Percentiles rank a stretch among this genome's conserved stretches.
Conservation (phyloP, 2,113 vertebrate species). For the Actinemys pallida region DNA sequence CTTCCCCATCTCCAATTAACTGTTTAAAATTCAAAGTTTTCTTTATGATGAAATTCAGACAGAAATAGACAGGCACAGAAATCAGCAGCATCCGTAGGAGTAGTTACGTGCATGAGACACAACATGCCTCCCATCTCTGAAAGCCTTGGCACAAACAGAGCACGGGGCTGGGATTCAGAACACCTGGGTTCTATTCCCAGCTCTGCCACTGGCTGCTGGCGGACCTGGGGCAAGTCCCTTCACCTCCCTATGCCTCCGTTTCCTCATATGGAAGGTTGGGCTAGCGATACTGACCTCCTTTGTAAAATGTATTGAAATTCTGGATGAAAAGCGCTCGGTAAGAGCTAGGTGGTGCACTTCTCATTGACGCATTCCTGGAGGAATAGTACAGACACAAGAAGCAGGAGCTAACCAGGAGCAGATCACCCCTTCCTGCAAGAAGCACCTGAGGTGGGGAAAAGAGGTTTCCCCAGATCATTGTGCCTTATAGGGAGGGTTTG, state of each 20-base stretch:
- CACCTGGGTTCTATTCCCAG: neutral
- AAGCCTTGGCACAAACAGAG: accelerated
- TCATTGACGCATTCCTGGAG: neutral
- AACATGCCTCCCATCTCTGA: too few relatives aligned
- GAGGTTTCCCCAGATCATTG: too few relatives aligned
- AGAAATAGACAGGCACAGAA: neutral
- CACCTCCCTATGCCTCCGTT: neutral
- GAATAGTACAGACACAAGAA: neutral
- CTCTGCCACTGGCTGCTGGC: neutral
- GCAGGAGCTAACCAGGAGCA: neutral
- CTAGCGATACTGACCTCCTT: neutral
- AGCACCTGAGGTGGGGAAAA: neutral
- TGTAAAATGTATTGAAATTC: neutral
- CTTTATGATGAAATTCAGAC: neutral
- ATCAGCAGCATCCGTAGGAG: neutral
- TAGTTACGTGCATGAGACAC: neutral
- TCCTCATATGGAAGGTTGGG: neutral
- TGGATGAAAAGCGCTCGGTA: neutral
- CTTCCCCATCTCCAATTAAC: neutral
- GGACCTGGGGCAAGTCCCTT: neutral
- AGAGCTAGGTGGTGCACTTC: neutral
- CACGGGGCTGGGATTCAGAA: neutral
- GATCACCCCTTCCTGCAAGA: neutral
- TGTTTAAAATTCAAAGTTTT: neutral
- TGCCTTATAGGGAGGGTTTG: too few relatives aligned